Evolutionary conservation across 2,888 invertebrate species (phyloP).

Genomic region (Stenoptilia bipunctidactyla): DNA sequence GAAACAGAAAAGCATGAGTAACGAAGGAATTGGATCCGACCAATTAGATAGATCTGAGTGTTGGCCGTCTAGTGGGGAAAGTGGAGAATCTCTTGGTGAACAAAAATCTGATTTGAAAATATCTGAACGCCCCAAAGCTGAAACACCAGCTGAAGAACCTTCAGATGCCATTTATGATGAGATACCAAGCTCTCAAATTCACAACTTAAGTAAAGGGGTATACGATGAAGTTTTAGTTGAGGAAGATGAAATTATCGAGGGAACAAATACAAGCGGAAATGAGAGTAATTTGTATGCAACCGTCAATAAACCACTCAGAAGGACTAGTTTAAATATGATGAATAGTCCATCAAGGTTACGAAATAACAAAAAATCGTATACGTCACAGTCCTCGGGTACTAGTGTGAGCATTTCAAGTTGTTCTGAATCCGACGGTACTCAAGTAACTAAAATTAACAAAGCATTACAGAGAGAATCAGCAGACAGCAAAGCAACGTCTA

Average conservation of each 20-base stretch:
- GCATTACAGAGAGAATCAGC: constrained; percentile 42
- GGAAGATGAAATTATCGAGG: constrained; percentile 61
- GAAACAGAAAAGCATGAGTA: constrained; percentile 89
- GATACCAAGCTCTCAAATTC: constrained; percentile 36
- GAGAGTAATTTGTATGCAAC: constrained; percentile 59
- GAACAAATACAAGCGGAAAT: constrained; percentile 48
- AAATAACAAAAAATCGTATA: constrained; percentile 50
- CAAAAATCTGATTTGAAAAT: constrained; percentile 32
- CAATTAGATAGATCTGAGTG: constrained; percentile 80
- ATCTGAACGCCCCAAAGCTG: constrained; percentile 56
- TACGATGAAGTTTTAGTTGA: constrained; percentile 60
- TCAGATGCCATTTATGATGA: constrained; percentile 50
- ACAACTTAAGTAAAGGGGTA: constrained; percentile 42
- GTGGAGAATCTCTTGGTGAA: constrained; percentile 71
- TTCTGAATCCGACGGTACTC: constrained; percentile 67
- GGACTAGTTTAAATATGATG: constrained; percentile 65
- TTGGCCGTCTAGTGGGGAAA: constrained; percentile 79
- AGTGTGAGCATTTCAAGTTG: constrained; percentile 68
- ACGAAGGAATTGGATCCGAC: constrained; percentile 82
- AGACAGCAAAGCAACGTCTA: constrained; percentile 61
- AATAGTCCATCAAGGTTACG: constrained; percentile 57
- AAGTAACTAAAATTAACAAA: constrained; percentile 60
- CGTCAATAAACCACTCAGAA: constrained; percentile 55
- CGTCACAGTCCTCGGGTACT: constrained; percentile 62
- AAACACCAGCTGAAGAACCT: constrained; percentile 64